Percentiles rank a stretch among this genome's conserved stretches.
Evolutionary conservation across 2,797 vertebrate species (phyloP).

Genomic region (Microcaecilia unicolor): DNA sequence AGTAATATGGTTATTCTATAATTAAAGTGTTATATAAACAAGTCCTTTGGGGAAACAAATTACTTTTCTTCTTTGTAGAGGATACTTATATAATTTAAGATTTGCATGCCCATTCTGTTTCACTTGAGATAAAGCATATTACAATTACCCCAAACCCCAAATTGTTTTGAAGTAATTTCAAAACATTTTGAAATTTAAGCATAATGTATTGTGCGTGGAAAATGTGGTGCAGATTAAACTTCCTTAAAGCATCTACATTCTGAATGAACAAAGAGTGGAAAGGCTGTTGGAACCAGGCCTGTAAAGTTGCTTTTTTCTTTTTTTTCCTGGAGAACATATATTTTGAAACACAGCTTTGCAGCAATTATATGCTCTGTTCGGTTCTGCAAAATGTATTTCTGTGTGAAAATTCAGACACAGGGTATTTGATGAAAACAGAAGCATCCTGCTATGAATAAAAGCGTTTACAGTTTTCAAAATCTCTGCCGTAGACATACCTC

Average conservation of each 20-base stretch:
- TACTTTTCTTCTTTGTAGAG: slow-evolving; percentile 39
- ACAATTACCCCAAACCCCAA: background rate
- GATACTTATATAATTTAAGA: slow-evolving; percentile 25
- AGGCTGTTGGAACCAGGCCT: slow-evolving; percentile 24
- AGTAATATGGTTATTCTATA: slow-evolving; percentile 48
- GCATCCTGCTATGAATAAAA: no score
- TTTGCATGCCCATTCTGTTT: slow-evolving; percentile 3
- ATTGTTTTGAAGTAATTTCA: slow-evolving; percentile 25
- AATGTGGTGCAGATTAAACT: slow-evolving; percentile 17
- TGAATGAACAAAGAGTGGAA: slow-evolving; percentile 35
- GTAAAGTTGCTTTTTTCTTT: slow-evolving; percentile 38
- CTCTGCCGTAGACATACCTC: no score
- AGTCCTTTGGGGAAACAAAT: slow-evolving; percentile 52
- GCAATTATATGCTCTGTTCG: no score
- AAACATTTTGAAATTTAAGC: slow-evolving; percentile 13
- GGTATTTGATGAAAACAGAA: no score
- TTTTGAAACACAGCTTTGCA: no score
- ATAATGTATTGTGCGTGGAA: slow-evolving; percentile 22
- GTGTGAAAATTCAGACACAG: no score
- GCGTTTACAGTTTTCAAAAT: no score
- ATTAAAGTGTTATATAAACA: slow-evolving; percentile 63
- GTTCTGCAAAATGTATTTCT: no score
- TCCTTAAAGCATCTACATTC: slow-evolving; percentile 17
- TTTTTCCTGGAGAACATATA: no score
- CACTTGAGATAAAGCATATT: background rate